phyloP scores from a whole-genome alignment of 2,888 invertebrate genomes.

The Neelides folsomi region DNA sequence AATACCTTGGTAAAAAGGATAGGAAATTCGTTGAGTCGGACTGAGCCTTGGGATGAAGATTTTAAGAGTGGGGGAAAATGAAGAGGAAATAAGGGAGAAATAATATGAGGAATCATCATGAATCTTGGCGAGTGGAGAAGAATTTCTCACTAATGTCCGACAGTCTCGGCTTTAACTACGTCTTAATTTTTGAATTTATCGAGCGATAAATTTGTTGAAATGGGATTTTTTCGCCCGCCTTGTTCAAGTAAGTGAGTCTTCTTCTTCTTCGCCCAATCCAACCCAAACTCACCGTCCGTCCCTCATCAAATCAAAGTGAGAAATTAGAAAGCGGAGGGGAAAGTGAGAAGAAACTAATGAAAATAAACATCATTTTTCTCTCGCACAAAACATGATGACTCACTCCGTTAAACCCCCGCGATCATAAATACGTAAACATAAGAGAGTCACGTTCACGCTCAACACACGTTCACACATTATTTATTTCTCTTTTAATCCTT shows the following conservation, averaged over 20 bases:
- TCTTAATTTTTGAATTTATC: slow-evolving; percentile 34
- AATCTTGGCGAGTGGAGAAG: slow-evolving; percentile 3
- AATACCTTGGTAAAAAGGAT: no score
- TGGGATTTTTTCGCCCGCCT: slow-evolving; percentile 24
- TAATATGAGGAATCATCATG: slow-evolving; percentile 7
- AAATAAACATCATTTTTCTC: no score
- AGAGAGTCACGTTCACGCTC: no score
- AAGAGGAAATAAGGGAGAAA: slow-evolving; percentile 6
- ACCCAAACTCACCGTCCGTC: slow-evolving; percentile 13
- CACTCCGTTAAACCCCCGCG: no score
- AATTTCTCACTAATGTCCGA: neutral
- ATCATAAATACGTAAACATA: no score
- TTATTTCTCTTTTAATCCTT: no score
- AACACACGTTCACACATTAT: no score
- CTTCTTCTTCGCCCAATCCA: slow-evolving; percentile 4
- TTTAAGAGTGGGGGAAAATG: neutral
- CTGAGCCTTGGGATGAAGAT: neutral
- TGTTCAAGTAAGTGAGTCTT: neutral
- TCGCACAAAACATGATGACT: no score
- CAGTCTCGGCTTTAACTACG: slow-evolving; percentile 24
- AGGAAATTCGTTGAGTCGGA: no score
- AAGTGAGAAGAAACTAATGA: no score
- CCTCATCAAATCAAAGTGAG: slow-evolving; percentile 18
- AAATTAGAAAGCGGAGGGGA: slow-evolving; percentile 10
- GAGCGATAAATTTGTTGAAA: slow-evolving; percentile 32